Evolutionary conservation across 2,797 vertebrate species (phyloP), one percentile per base, ranked within the genome.

Genomic region (Melanotaenia boesemani): DNA sequence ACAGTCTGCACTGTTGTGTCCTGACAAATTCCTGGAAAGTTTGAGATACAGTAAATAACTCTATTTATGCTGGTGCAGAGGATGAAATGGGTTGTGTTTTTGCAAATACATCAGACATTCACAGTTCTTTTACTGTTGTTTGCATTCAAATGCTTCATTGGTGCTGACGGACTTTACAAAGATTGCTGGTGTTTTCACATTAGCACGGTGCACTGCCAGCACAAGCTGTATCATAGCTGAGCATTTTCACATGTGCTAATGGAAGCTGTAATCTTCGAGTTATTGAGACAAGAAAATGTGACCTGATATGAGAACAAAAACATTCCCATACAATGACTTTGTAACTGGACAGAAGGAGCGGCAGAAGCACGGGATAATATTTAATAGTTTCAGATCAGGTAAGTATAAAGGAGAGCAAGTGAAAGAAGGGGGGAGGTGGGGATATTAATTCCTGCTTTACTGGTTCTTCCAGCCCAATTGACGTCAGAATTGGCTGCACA

Each of bases 401-500:
- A 44, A 50, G 67, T 30, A 59, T 32, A 76, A 74, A 60, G 26
- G 24, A 77, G 69, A 18, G 68, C 24, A 18, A 81, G 80, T 81
- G 73, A 77, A 56, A 82, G 77, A 59, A 67, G 70, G 67, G 77
- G 74, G 77, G 74, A 72, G 65, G 55, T 62, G 55, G 77, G 57
- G 87, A 80, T 80, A 91, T 86, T 86, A 71, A 90, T 94, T 90
- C 26, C 91, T 92, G 93, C 91, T 92, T 91, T 81, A 86, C 72
- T 74, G 89, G 89, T 93, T 92, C 84, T 84, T 91, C 91, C 88
- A 85, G 76, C 76, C 54, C 71, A 66, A 70, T 88, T 95, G 94
- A 96, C 92, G 93, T 96, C 94, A 93, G 65, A 56, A 41, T 34
- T 81, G 91, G 79, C 84, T 85, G 87, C 89, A 89, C 81, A 83